Evolutionary conservation across 2,113 vertebrate genomes (phyloP).

Genomic region (Cettia cetti): DNA sequence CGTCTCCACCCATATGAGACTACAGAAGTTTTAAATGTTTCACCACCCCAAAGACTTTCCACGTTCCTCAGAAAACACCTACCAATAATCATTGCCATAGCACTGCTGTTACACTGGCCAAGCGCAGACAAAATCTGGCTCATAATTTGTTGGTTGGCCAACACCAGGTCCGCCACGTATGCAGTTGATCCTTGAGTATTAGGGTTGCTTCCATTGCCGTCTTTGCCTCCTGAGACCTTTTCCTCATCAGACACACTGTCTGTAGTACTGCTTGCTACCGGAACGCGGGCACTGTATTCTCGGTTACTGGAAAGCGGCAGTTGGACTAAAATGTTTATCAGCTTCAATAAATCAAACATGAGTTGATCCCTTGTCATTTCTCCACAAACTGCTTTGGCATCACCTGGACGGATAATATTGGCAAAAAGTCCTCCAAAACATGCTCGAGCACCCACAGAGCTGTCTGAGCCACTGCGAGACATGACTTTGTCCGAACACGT

Average conservation of each 20-base stretch:
- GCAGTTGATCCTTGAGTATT: conserved; percentile 83
- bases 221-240: conserved; percentile 96
- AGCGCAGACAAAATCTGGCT: conserved; percentile 97
- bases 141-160: conserved; percentile 99
- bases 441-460: conserved; percentile 92
- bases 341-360: conserved; percentile 96
- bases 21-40: background rate
- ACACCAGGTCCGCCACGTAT: conserved; percentile 91
- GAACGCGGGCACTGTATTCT: conserved; percentile 91
- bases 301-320: conserved; percentile 92
- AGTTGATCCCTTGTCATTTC: conserved; percentile 97
- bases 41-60: background rate
- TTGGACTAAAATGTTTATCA: conserved; percentile 94
- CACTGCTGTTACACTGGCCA: conserved; percentile 98
- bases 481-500: conserved; percentile 96
- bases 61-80: conserved; percentile 45
- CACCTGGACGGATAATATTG: conserved; percentile 97
- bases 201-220: conserved; percentile 79
- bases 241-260: conserved; percentile 97
- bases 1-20: background rate
- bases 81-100: conserved; percentile 99
- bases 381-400: conserved; percentile 96
- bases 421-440: conserved; percentile 98
- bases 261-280: conserved; percentile 77
- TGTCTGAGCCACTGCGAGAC: conserved; percentile 95